Evolutionary conservation across 2,888 invertebrate genomes (phyloP).

Genomic region (Acanthopleura granulata): DNA sequence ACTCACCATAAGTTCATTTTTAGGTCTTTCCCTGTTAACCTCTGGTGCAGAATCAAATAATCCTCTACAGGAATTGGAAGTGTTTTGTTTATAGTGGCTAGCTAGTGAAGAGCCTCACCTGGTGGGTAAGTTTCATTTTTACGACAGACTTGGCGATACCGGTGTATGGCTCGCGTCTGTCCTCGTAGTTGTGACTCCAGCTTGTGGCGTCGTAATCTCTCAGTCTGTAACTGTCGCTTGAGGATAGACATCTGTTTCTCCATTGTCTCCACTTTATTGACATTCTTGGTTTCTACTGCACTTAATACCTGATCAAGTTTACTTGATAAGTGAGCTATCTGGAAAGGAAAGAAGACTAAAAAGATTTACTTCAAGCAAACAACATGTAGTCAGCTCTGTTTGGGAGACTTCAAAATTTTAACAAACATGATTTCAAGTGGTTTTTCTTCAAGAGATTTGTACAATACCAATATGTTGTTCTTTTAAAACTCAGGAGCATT

Average conservation of each 20-base stretch:
- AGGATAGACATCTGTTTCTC: not conserved
- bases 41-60: too few species aligned
- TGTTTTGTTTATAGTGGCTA: too few species aligned
- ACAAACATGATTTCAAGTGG: too few species aligned
- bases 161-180: conserved; percentile 1
- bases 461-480: too few species aligned
- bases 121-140: conserved; percentile 8
- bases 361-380: too few species aligned
- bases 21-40: too few species aligned
- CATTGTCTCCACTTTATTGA: not conserved
- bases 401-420: too few species aligned
- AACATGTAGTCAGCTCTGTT: too few species aligned
- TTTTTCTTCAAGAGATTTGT: too few species aligned
- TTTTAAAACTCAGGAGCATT: too few species aligned
- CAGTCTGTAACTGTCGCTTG: conserved; percentile 2
- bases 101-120: not conserved
- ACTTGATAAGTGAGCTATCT: conserved; percentile 1
- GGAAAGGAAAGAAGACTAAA: not conserved
- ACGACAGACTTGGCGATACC: conserved; percentile 4
- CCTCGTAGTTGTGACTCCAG: not conserved
- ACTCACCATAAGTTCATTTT: too few species aligned
- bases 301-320: conserved; percentile 15
- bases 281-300: not conserved
- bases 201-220: not conserved
- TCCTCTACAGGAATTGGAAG: too few species aligned